Evolutionary conservation across 2,797 vertebrate genomes (phyloP).

Genomic region (Peromyscus melanophrys): DNA sequence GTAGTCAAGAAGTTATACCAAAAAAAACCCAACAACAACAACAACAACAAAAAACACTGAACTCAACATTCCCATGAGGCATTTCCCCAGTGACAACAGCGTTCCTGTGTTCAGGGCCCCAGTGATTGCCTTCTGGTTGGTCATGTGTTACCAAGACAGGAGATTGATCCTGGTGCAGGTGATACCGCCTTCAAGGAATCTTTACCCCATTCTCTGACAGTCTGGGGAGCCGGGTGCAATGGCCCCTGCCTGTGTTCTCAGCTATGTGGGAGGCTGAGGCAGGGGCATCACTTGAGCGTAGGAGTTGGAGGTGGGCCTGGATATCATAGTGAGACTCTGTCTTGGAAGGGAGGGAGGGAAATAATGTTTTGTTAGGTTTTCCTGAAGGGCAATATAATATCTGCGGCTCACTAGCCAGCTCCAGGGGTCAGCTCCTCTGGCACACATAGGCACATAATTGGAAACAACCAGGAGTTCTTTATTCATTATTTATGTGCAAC

Average conservation of each 20-base stretch:
- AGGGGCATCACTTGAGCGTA: neutral
- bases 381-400: neutral
- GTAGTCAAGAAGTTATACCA: neutral
- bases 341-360: neutral
- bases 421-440: neutral
- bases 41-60: neutral
- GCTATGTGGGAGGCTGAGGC: neutral
- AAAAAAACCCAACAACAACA: no score
- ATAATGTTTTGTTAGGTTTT: conserved; percentile 1
- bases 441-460: neutral
- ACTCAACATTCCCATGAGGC: neutral
- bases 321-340: neutral
- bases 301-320: neutral
- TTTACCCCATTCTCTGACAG: neutral
- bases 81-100: neutral
- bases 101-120: neutral
- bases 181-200: neutral
- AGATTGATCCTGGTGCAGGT: neutral
- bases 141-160: neutral
- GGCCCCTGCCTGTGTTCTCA: neutral
- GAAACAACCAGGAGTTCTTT: neutral
- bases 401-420: accelerated
- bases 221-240: neutral
- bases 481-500: neutral
- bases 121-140: neutral